Evolutionary conservation across 2,113 vertebrate species (phyloP).

Genomic region (Oceanodroma tethys): DNA sequence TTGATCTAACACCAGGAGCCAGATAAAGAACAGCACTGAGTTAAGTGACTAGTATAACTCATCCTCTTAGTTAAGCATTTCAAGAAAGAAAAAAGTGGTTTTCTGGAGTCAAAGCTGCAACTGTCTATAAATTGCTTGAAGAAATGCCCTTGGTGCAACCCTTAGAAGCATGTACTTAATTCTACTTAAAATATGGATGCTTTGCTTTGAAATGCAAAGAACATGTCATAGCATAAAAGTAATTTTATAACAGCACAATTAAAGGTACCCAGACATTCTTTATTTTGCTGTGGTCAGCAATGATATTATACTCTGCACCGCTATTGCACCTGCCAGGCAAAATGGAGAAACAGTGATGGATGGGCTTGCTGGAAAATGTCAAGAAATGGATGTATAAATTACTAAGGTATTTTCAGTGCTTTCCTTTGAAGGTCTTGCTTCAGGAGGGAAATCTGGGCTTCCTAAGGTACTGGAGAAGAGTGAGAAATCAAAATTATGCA

Average conservation of each 20-base stretch:
- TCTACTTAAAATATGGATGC: not conserved
- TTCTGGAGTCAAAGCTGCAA: not conserved
- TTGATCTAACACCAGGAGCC: not conserved
- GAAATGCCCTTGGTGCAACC: not conserved
- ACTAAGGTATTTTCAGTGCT: not conserved
- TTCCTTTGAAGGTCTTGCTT: not conserved
- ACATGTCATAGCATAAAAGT: not conserved
- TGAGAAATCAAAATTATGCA: not conserved
- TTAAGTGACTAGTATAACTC: conserved; percentile 2
- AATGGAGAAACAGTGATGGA: not conserved
- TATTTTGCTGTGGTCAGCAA: not conserved
- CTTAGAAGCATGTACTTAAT: not conserved
- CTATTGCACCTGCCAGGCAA: not conserved
- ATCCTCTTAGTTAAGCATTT: not conserved
- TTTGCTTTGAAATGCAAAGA: conserved; percentile 5
- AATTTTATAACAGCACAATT: not conserved
- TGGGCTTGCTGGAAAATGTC: not conserved
- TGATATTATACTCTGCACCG: not conserved
- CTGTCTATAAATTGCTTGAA: not conserved
- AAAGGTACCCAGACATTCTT: not conserved
- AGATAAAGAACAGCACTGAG: not conserved
- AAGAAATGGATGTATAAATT: not conserved
- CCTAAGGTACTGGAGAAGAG: not conserved
- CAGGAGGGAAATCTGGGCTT: not conserved
- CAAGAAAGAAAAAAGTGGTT: not conserved